Conservation (phyloP, 2,113 vertebrate species). For the Melanotaenia duboulayi region DNA sequence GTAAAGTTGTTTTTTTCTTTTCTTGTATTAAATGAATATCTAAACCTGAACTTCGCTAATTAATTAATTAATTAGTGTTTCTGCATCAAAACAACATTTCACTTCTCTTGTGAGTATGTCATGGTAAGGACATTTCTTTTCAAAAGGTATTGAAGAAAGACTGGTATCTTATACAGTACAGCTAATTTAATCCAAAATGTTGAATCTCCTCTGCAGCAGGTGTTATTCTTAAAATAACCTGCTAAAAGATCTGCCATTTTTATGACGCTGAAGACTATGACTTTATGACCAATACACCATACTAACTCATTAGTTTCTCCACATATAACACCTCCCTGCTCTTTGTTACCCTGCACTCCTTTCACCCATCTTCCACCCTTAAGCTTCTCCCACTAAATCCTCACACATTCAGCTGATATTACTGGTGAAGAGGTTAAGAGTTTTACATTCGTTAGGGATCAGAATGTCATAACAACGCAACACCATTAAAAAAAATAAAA, state of each 20-base stretch:
- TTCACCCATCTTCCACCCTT: neutral
- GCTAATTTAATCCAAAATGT: neutral
- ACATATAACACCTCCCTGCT: neutral
- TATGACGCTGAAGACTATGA: neutral
- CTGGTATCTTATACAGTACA: neutral
- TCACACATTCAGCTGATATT: neutral
- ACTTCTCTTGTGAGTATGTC: too few relatives aligned
- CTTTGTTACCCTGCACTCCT: neutral
- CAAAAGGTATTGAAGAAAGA: neutral
- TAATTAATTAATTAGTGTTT: too few relatives aligned
- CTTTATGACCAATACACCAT: neutral
- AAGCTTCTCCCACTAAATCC: neutral
- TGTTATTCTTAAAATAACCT: neutral
- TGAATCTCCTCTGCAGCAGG: neutral
- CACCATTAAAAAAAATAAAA: too few relatives aligned
- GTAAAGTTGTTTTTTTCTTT: too few relatives aligned
- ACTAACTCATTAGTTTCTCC: neutral
- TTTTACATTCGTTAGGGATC: neutral
- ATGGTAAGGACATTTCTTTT: too few relatives aligned
- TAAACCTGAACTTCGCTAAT: too few relatives aligned
- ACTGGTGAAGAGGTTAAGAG: neutral
- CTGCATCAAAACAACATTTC: too few relatives aligned
- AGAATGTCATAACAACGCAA: neutral
- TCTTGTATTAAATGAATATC: too few relatives aligned
- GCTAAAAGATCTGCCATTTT: neutral